A percentile compares a stretch with the other conserved stretches of the same genome.
phyloP scores from a whole-genome alignment of 2,113 vertebrate genomes.

The Chascanopsetta lugubris region DNA sequence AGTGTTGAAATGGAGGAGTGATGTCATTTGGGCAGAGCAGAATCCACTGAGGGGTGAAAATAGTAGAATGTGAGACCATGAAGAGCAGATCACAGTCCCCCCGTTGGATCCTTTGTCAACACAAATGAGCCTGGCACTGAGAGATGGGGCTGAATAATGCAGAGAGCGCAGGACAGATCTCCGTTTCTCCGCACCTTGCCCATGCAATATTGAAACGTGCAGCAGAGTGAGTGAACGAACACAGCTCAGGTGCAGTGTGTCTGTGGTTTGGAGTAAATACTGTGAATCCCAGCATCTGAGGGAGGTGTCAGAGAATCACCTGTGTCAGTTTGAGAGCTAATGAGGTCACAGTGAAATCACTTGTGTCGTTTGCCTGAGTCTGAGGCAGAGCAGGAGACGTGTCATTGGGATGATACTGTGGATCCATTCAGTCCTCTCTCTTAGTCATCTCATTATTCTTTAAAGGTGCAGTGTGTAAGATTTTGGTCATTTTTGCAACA shows the following conservation, averaged over 20 bases:
- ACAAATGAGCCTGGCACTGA: constrained; percentile 68
- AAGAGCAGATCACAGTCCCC: constrained; percentile 53
- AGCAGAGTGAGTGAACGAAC: constrained; percentile 26
- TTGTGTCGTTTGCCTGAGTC: constrained; percentile 29
- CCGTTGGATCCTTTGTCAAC: constrained; percentile 73
- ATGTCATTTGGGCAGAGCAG: constrained; percentile 41
- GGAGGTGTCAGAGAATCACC: constrained; percentile 38
- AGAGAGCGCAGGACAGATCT: constrained; percentile 46
- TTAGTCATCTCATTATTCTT: neutral
- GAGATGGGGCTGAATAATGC: constrained; percentile 75
- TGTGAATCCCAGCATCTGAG: constrained; percentile 18
- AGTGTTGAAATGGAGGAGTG: constrained; percentile 60
- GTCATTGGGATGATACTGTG: neutral
- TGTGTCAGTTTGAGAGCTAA: constrained; percentile 49
- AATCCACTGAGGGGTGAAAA: constrained; percentile 51
- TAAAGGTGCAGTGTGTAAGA: no score
- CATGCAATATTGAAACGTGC: constrained; percentile 72
- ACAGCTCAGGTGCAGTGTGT: constrained; percentile 9
- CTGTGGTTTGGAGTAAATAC: constrained; percentile 54
- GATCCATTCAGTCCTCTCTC: neutral
- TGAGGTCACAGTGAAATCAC: constrained; percentile 47
- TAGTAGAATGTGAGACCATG: constrained; percentile 55
- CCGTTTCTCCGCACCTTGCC: constrained; percentile 50
- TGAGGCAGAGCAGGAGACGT: constrained; percentile 14
- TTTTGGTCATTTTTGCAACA: no score